Evolutionary conservation across 2,797 vertebrate genomes (phyloP).

Genomic region (Capromys pilorides): DNA sequence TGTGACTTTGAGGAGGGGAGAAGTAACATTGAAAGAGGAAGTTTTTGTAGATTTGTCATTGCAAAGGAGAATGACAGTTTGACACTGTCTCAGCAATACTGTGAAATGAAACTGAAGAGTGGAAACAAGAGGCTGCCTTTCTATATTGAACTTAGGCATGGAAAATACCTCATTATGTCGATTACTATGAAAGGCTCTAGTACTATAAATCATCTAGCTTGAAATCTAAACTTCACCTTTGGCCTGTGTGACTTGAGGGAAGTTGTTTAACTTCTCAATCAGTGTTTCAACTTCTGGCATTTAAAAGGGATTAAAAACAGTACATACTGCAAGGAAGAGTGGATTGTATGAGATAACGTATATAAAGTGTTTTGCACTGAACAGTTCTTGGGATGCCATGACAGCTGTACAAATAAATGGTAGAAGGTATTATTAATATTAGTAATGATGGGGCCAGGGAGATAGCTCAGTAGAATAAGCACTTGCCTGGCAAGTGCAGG

Average conservation of each 20-base stretch:
- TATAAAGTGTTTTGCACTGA: background rate
- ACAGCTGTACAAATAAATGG: constrained; percentile 27
- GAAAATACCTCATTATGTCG: background rate
- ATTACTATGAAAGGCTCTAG: background rate
- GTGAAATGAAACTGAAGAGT: background rate
- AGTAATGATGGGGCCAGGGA: background rate
- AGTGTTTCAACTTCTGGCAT: background rate
- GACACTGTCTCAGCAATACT: constrained; percentile 36
- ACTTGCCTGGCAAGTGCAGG: too few relatives aligned
- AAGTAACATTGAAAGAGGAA: constrained; percentile 48
- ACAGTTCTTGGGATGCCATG: background rate
- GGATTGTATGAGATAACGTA: background rate
- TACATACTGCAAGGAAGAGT: background rate
- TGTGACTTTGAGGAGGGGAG: background rate
- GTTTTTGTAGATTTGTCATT: constrained; percentile 27
- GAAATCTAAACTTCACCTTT: constrained; percentile 41
- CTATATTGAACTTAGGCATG: background rate
- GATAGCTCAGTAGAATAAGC: too few relatives aligned
- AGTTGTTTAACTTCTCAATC: constrained; percentile 35
- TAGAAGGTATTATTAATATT: background rate
- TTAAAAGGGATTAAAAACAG: constrained; percentile 44
- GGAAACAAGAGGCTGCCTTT: constrained; percentile 31
- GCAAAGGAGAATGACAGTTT: constrained; percentile 8
- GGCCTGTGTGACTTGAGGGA: background rate
- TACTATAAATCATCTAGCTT: constrained; percentile 26